Base-by-base conservation (phyloP, 2,797 vertebrate species). In the Bufotes viridis region DNA sequence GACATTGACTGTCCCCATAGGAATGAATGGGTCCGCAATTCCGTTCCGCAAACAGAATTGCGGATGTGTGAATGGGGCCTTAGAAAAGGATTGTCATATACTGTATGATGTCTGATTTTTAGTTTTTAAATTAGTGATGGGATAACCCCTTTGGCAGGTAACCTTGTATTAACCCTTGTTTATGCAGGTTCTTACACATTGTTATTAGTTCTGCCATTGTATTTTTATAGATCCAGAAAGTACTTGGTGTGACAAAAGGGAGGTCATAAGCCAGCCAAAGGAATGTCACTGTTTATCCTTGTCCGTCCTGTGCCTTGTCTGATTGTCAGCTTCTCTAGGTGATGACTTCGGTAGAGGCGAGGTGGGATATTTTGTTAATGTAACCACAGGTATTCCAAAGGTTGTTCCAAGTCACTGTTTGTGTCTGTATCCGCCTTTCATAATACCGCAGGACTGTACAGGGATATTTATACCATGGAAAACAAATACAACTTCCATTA, bases 221-320 rank as follows among this genome's bases (percentile, higher is more conserved):
- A 9, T 18, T 72, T 72, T 34, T 72, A 13, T 51, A 18, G 29
- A 74, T 49, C 8, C 29, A 75, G 20, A 22, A 22, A 22, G 18
- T 29, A 51, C n/a, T 75, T 2, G 29, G 42, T 75, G 18, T 10
- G 11, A 20, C 42, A n/a, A 9, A 2, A 12, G 20, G 42, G 57
- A 61, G 34, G 61, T 80, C 26, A 80, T 61, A 80, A 42, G 51
- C 74, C 72, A 22, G 20, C 49, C 22, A 24, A 63, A 60, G 29
- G 79, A 81, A 63, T 81, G 58, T 81, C 29, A 14, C 58, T 63
- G 79, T 81, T 63, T 81, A 22, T 60, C 58, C n/a, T 63, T 4
- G 29, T 42, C 34, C 14, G 42, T 81, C 79, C 26, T 63, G 0
- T 22, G 29, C 29, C 5, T 81, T 81, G 79, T 81, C 53, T 63